Evolutionary conservation across 1,140 invertebrate genomes (phyloP), one percentile per base, ranked within the genome.

Genomic region (Drosophila serrata): DNA sequence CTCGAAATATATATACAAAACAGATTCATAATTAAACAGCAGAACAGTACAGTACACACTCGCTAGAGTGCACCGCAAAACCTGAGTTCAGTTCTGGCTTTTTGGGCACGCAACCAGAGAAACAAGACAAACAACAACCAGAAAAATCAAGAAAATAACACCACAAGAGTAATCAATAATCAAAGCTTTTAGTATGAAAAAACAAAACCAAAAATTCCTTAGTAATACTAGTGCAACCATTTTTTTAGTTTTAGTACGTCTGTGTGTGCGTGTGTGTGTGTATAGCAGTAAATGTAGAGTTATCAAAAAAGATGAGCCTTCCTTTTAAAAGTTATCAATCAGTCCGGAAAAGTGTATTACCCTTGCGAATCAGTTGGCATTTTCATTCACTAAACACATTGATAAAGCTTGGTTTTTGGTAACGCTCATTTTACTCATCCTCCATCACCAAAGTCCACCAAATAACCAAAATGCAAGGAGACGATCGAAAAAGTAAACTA

Each of bases 61-160:
- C 84, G 62, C 58, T 84, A 77, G 63, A 65, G 72, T 63, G 84
- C 84, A 87, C 82, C 67, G 82, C 82, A 68, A 68, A 79, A 62
- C 49, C 75, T 77, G 61, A 79, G 69, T 86, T 87, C 40, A 55
- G 81, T 79, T 79, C 43, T 74, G 77, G 81, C 81, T 87, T 82
- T 72, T 48, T 79, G 48, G 84, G 75, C 82, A 88, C 82, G 62
- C 65, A 76, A 45, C 58, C 51, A 55, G 56, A 63, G 17, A 68
- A 62, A 85, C 65, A 63, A 65, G 42, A 75, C 58, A 60, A 63
- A 73, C 40, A 53, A 35, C 59, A 35, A 27, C 62, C 58, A 72
- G 63, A 67, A 53, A 37, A 60, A 35, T 8, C 24, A 22, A 24
- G 48, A 68, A 29, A 77, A 40, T 29, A 67, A 75, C 55, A 59